A percentile compares a stretch with the other conserved stretches of the same genome.
phyloP scores from a whole-genome alignment of 2,113 vertebrate genomes.

The Oreochromis tanganicae region DNA sequence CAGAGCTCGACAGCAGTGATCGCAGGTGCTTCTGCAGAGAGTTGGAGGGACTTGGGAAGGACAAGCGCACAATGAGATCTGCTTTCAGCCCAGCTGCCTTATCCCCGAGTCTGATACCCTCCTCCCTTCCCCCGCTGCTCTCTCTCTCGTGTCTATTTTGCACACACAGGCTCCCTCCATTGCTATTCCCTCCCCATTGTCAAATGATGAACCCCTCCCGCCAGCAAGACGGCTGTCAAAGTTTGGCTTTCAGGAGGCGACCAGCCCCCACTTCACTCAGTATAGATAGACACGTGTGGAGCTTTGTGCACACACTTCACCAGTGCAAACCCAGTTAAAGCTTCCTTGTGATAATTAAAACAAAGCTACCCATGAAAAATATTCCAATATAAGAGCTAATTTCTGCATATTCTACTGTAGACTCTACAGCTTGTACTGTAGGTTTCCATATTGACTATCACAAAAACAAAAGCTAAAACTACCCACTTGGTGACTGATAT shows the following conservation, averaged over 20 bases:
- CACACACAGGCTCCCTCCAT: not conserved
- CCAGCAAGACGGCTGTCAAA: slow-evolving; percentile 45
- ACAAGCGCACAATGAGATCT: slow-evolving; percentile 65
- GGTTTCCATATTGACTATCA: not conserved
- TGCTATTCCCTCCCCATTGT: slow-evolving; percentile 45
- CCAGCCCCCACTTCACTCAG: slow-evolving; percentile 17
- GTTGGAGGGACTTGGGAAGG: slow-evolving; percentile 19
- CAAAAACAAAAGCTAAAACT: not conserved
- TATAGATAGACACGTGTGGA: slow-evolving; percentile 13
- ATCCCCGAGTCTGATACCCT: slow-evolving; percentile 54
- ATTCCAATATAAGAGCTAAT: not conserved
- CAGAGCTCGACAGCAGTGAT: not conserved
- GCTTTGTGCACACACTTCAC: not conserved
- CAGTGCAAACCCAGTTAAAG: not conserved
- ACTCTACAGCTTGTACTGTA: not conserved
- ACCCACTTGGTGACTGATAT: not conserved
- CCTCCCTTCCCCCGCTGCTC: not conserved
- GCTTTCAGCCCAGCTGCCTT: slow-evolving; percentile 66
- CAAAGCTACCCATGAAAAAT: not conserved
- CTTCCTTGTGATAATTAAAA: not conserved
- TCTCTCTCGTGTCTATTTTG: not conserved
- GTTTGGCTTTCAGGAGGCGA: slow-evolving; percentile 31
- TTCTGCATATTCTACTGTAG: not conserved
- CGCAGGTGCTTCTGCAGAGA: not conserved
- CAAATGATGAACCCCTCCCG: slow-evolving; percentile 10